Conservation (phyloP, 2,888 invertebrate species). For the Arge pagana region DNA sequence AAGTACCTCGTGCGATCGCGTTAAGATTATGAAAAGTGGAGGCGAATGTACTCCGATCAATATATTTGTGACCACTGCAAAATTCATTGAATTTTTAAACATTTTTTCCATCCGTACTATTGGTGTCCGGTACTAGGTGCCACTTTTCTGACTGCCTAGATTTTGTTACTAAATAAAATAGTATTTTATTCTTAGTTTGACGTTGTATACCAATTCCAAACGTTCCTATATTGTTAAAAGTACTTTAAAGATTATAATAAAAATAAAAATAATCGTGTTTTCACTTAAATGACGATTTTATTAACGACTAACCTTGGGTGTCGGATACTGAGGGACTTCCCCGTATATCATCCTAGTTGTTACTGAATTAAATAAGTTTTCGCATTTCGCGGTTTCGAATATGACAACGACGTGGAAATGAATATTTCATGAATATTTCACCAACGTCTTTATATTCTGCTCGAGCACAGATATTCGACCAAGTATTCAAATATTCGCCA, state of each 20-base stretch:
- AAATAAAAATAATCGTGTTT: constrained; percentile 8
- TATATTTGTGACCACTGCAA: constrained; percentile 9
- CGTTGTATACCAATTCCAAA: constrained; percentile 8
- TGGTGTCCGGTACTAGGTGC: constrained; percentile 1
- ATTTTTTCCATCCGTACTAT: constrained; percentile 4
- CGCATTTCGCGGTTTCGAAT: too few relatives aligned
- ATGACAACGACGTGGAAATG: too few relatives aligned
- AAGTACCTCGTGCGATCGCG: constrained; percentile 8
- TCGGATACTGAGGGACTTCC: constrained; percentile 9
- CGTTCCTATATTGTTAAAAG: constrained; percentile 3
- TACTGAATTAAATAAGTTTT: too few relatives aligned
- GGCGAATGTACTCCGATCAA: constrained; percentile 11
- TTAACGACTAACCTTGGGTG: constrained; percentile 12
- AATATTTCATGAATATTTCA: too few relatives aligned
- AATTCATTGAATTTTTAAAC: constrained; percentile 5
- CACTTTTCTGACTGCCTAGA: background rate
- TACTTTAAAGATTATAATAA: constrained; percentile 8
- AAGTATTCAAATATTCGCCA: too few relatives aligned
- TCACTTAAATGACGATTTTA: constrained; percentile 10
- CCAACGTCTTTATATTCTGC: too few relatives aligned
- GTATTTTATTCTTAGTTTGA: constrained; percentile 11
- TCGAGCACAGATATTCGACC: too few relatives aligned
- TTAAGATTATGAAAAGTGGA: constrained; percentile 16
- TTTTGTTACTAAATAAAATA: constrained; percentile 7
- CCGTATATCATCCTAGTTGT: too few relatives aligned